phyloP scores from a whole-genome alignment of 2,888 invertebrate genomes.

The Philaethria dido region DNA sequence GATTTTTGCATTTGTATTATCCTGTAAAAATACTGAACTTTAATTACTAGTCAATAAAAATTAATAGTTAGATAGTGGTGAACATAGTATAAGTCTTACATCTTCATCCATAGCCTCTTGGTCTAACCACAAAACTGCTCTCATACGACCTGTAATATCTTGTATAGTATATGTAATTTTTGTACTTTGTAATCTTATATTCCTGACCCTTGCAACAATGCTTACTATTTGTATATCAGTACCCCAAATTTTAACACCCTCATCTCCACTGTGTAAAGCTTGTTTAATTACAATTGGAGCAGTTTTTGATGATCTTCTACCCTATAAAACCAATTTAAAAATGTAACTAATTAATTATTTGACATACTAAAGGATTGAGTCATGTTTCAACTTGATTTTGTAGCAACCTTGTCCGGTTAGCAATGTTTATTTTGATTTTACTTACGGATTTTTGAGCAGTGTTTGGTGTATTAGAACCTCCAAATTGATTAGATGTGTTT shows the following conservation, averaged over 20 bases:
- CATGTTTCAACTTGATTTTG: background rate
- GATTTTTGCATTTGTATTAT: conserved; percentile 75
- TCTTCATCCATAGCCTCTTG: conserved; percentile 79
- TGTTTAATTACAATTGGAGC: conserved; percentile 79
- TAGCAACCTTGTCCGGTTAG: background rate
- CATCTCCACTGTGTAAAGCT: conserved; percentile 75
- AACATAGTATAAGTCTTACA: no score
- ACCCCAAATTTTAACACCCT: conserved; percentile 80
- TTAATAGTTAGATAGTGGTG: no score
- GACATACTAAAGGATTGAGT: no score
- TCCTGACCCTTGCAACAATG: conserved; percentile 70
- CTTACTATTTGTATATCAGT: conserved; percentile 78
- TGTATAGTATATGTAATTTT: conserved; percentile 80
- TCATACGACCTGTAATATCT: conserved; percentile 80
- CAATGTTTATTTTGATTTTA: background rate
- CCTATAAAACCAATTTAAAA: conserved; percentile 48
- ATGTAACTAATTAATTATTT: no score
- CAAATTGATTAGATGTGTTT: conserved; percentile 76
- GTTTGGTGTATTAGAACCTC: conserved; percentile 74
- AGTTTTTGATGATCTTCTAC: conserved; percentile 73
- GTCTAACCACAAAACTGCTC: conserved; percentile 77
- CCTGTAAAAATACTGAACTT: conserved; percentile 56
- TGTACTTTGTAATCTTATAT: conserved; percentile 76
- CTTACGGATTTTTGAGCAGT: conserved; percentile 72
- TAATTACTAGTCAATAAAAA: background rate